Evolutionary conservation across 2,797 vertebrate species (phyloP).

Genomic region (Typhlichthys eigenmanni): DNA sequence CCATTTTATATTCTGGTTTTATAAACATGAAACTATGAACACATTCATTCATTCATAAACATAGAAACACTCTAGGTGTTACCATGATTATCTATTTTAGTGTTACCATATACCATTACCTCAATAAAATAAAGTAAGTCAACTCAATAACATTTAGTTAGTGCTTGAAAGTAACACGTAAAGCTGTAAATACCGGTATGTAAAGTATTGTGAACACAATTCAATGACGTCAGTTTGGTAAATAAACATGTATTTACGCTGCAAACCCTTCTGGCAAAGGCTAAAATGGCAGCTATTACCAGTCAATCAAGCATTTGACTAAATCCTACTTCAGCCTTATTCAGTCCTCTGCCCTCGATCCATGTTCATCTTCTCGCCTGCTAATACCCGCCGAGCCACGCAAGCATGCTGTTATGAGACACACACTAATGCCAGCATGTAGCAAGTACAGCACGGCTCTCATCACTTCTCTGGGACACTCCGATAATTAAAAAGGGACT

Average conservation of each 20-base stretch:
- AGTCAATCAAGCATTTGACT: conserved; percentile 42
- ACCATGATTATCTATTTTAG: not conserved
- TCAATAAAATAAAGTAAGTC: too few relatives aligned
- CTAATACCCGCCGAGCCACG: conserved; percentile 48
- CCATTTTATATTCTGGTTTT: not conserved
- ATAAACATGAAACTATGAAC: conserved; percentile 20
- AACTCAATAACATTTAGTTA: too few relatives aligned
- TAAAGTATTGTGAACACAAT: too few relatives aligned
- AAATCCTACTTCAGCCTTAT: conserved; percentile 44
- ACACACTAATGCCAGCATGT: conserved; percentile 54
- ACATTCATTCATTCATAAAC: too few relatives aligned
- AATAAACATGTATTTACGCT: conserved; percentile 5
- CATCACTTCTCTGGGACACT: conserved; percentile 65
- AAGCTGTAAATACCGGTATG: too few relatives aligned
- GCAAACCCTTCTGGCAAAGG: conserved; percentile 16
- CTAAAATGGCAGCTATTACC: conserved; percentile 56
- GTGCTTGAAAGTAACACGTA: too few relatives aligned
- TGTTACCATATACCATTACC: too few relatives aligned
- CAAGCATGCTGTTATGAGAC: conserved; percentile 56
- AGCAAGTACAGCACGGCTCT: conserved; percentile 63
- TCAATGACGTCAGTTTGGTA: too few relatives aligned
- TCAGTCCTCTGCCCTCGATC: conserved; percentile 38
- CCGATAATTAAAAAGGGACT: conserved; percentile 73
- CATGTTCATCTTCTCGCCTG: conserved; percentile 55
- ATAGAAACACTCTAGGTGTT: not conserved